phyloP scores from a whole-genome alignment of 2,797 vertebrate species.

The Clarias fuscus region DNA sequence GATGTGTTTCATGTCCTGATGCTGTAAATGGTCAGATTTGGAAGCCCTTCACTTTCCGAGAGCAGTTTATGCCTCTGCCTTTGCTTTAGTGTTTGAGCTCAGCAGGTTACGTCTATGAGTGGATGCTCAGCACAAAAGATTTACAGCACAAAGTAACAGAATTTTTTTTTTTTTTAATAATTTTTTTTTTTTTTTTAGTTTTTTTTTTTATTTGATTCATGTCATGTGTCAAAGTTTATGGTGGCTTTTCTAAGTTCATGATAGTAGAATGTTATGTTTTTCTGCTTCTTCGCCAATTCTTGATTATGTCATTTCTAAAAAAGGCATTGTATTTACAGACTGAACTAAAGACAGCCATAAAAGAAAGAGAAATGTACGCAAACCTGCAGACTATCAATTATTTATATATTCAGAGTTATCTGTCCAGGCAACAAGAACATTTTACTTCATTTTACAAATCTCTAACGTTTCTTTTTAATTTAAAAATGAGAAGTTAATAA shows the following conservation, averaged over 20 bases:
- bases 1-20: background rate
- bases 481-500: too few relatives aligned
- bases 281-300: background rate
- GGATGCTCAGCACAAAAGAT: background rate
- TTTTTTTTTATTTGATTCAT: background rate
- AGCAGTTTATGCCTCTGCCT: background rate
- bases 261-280: background rate
- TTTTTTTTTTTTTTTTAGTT: too few relatives aligned
- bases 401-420: too few relatives aligned
- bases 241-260: background rate
- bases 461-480: too few relatives aligned
- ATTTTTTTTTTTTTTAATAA: background rate
- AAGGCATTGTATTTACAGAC: background rate
- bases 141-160: background rate
- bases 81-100: background rate
- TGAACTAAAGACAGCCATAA: background rate
- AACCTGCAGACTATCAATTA: too few relatives aligned
- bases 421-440: too few relatives aligned
- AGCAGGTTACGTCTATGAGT: background rate
- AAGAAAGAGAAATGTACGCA: too few relatives aligned
- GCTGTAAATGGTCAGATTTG: background rate
- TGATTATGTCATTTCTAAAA: background rate
- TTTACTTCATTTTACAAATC: too few relatives aligned
- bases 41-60: background rate
- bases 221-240: background rate